phyloP scores from a whole-genome alignment of 2,888 invertebrate species.

The Taphrorychus bicolor region DNA sequence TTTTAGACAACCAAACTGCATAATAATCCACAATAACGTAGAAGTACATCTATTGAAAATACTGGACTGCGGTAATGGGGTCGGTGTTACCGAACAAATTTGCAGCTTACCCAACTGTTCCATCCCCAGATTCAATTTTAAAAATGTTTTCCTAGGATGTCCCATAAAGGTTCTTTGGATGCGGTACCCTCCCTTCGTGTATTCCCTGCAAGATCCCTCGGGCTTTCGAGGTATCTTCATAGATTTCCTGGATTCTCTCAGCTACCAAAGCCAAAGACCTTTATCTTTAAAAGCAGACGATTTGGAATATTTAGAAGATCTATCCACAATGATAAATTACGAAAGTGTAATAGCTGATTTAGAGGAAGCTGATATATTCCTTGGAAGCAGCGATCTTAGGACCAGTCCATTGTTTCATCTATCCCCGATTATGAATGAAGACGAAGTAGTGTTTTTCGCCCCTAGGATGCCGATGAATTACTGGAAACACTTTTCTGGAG shows the following conservation, averaged over 20 bases:
- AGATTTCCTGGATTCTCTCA: slow-evolving; percentile 11
- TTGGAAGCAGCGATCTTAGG: neutral
- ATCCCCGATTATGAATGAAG: neutral
- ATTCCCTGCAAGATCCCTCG: neutral
- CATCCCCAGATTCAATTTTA: neutral
- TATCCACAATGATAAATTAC: neutral
- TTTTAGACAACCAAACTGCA: slow-evolving; percentile 7
- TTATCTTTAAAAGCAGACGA: neutral
- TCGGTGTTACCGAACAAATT: neutral
- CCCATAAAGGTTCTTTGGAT: slow-evolving; percentile 11
- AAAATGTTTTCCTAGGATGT: neutral
- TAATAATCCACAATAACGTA: neutral
- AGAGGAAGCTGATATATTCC: slow-evolving; percentile 1
- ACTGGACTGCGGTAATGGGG: neutral
- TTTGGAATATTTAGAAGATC: slow-evolving; percentile 3
- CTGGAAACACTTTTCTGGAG: neutral
- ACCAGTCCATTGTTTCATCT: neutral
- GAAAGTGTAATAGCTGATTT: slow-evolving; percentile 4
- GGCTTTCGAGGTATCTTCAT: slow-evolving; percentile 5
- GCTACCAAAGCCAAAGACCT: neutral
- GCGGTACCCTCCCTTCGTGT: slow-evolving; percentile 1
- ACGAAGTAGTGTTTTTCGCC: neutral
- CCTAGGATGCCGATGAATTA: neutral
- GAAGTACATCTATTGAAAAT: neutral
- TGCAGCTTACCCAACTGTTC: neutral